These are phyloP conservation scores for Neodiprion virginianus DNA, from an alignment of 1,140 invertebrate species.

Conservation along the genomic window DNA sequence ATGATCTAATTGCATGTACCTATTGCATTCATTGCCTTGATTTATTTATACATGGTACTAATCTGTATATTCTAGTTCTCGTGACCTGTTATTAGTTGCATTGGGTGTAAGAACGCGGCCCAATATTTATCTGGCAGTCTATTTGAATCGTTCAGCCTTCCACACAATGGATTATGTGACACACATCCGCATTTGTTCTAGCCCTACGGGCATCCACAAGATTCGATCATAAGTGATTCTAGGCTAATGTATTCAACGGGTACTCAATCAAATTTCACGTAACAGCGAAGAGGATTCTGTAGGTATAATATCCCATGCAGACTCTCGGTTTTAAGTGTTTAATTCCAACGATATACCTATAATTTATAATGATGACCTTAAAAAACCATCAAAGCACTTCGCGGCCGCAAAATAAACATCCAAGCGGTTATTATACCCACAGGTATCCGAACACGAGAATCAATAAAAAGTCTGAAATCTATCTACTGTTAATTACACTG, in stretches of 20 bases:
- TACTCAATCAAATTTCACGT: constrained; percentile 9
- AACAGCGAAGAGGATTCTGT: neutral
- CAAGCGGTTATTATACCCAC: too few relatives aligned
- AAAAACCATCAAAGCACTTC: too few relatives aligned
- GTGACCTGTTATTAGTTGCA: neutral
- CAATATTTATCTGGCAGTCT: neutral
- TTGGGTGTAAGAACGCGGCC: neutral
- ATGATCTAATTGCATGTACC: too few relatives aligned
- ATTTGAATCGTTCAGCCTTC: neutral
- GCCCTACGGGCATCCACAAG: neutral
- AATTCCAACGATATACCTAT: neutral
- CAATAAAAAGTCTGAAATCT: too few relatives aligned
- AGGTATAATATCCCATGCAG: neutral
- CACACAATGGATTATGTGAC: neutral
- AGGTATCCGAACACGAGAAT: too few relatives aligned
- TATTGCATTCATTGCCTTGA: too few relatives aligned
- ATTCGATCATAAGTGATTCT: neutral
- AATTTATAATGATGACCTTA: too few relatives aligned
- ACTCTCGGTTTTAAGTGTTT: neutral
- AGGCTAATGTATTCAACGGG: constrained; percentile 10
- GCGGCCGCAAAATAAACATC: neutral
- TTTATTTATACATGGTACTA: too few relatives aligned
- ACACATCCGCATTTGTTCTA: neutral
- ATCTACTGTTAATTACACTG: too few relatives aligned
- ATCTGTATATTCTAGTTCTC: neutral